A percentile compares a stretch with the other conserved stretches of the same genome.
phyloP scores from a whole-genome alignment of 2,888 invertebrate genomes.

The Hartigia nigra region DNA sequence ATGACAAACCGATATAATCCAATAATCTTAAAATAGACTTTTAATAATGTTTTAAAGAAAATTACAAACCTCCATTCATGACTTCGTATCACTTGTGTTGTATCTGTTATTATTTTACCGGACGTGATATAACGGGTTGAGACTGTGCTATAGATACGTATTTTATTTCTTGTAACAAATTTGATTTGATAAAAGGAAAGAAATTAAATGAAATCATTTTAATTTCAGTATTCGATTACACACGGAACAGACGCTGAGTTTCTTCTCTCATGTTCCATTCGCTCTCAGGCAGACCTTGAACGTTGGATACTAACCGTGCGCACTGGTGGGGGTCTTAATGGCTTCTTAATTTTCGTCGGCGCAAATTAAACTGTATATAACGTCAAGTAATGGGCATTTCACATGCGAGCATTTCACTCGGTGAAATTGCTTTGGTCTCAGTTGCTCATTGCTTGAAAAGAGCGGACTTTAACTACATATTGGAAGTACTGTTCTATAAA shows the following conservation, averaged over 20 bases:
- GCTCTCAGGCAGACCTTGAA: neutral
- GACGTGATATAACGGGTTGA: neutral
- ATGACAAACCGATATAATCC: neutral
- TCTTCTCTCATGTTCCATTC: neutral
- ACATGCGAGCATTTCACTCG: constrained; percentile 25
- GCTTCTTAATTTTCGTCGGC: constrained; percentile 32
- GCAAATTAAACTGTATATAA: constrained; percentile 27
- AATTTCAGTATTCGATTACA: neutral
- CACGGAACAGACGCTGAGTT: neutral
- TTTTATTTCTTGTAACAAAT: neutral
- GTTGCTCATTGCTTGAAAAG: constrained; percentile 30
- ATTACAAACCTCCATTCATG: neutral
- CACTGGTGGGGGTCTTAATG: constrained; percentile 19
- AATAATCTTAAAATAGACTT: neutral
- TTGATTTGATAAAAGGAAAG: neutral
- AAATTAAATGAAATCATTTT: neutral
- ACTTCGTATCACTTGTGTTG: neutral
- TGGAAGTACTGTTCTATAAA: constrained; percentile 29
- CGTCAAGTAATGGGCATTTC: constrained; percentile 18
- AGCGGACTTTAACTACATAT: constrained; percentile 34
- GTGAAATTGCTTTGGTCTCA: constrained; percentile 31
- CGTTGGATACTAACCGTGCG: neutral
- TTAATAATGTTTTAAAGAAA: neutral
- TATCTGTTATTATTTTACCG: neutral
- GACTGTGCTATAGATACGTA: neutral